Base-by-base conservation (phyloP, 2,888 invertebrate species). In the Drosophila parthenogenetica region DNA sequence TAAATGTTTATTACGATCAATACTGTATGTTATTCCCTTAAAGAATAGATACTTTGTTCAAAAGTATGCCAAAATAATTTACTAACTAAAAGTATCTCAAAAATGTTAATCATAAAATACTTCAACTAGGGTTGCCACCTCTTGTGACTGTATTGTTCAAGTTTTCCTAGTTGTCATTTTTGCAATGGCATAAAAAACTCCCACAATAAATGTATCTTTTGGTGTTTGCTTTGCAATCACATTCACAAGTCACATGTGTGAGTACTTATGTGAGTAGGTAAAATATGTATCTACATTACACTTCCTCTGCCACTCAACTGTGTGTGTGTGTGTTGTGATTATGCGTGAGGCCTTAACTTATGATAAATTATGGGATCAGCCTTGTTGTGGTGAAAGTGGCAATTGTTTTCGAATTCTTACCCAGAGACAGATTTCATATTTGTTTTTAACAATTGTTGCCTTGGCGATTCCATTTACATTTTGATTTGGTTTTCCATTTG, bases 371-470 rank as follows among this genome's bases (percentile, higher is more conserved):
- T 85, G 89, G 71, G 69, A 43, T 42, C 39, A 59, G 69, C 49
- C 65, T 40, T 53, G 29, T 16, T n/a, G 7, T 50, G 81, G 89
- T 69, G 86, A 86, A 86, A 86, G 86, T 82, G 80, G 53, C 89
- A 81, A 83, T 88, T 88, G 86, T 87, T 46, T 66, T 65, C 78
- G 71, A 80, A 88, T 84, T 84, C 83, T 84, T 80, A 57, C 63
- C 69, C 75, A 63, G 87, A 78, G 58, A 68, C 55, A 73, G 51
- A 73, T 79, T 87, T 81, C 73, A 73, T 71, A 58, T 72, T 71
- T 54, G 43, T 46, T 64, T 76, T 55, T 57, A 73, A 77, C 73
- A 85, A 79, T 72, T 72, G 85, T 62, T 60, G 55, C 51, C 63
- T 82, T 40, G 62, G 53, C 65, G 22, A 51, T 62, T 69, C 17